Percentiles rank a stretch among this genome's conserved stretches.
Evolutionary conservation across 2,797 vertebrate species (phyloP).

Genomic region (Molossus alvarezi): DNA sequence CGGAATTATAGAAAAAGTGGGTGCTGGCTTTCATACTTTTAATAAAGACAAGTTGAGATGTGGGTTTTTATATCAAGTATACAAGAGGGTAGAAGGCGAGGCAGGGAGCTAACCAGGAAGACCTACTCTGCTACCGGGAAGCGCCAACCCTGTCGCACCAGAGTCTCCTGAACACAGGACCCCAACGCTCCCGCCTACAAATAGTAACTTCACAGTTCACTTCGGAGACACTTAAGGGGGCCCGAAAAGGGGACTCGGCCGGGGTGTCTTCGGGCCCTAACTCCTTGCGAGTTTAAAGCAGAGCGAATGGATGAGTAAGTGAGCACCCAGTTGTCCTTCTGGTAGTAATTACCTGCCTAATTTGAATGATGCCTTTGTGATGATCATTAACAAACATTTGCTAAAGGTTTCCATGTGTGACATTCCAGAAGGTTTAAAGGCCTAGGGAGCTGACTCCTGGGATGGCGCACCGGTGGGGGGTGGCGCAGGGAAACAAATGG

Average conservation of each 20-base stretch:
- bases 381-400: constrained; percentile 88
- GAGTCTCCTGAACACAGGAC: background rate
- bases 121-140: background rate
- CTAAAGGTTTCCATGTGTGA: constrained; percentile 89
- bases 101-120: background rate
- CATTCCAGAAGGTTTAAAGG: constrained; percentile 84
- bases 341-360: constrained; percentile 91
- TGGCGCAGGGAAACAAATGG: constrained; percentile 82
- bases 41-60: background rate
- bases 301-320: constrained; percentile 17
- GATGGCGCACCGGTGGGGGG: constrained; percentile 50
- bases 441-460: constrained; percentile 54
- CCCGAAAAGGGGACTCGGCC: background rate
- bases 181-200: constrained; percentile 70
- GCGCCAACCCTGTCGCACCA: background rate
- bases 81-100: background rate
- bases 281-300: constrained; percentile 38
- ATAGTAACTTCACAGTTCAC: constrained; percentile 71
- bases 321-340: constrained; percentile 84
- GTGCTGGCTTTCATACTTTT: background rate
- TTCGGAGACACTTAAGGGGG: constrained; percentile 52
- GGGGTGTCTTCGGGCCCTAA: background rate
- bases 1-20: background rate
- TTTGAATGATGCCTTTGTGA: constrained; percentile 91
- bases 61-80: background rate